Base-by-base conservation (phyloP, 2,888 invertebrate genomes). In the Pyrrhia umbra region DNA sequence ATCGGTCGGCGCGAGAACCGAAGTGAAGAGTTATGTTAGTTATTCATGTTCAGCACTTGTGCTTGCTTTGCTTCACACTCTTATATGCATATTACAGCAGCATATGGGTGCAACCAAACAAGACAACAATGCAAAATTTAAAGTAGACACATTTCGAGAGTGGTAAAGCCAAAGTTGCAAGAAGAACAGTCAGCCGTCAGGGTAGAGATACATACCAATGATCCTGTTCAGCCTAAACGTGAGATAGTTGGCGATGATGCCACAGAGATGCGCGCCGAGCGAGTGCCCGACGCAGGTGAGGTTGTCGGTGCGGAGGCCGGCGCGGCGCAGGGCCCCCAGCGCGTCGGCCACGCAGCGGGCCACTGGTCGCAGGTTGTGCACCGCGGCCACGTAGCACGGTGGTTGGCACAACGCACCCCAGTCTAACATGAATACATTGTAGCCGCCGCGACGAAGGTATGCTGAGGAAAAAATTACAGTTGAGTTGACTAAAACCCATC, bases 211-310 rank as follows among this genome's bases (percentile, higher is more conserved):
- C 90, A 80, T 84, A 96, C 96, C 97, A 58, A 97, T 96, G 68
- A 97, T 97, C 69, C 96, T 94, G 82, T 97, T 96, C 79, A 97
- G 94, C 27, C 97, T 92, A 89, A 97, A 97, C 27, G 96, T 95
- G 42, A 97, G 92, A 83, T 96, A 97, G 85, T 97, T 96, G 0
- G 97, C 96, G 76, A 97, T 96, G 64, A 97, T 95, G 9, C 97
- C 97, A 79, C 97, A 97, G 56, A 97, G 90, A 83, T 97, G 97
- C 0, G 97, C 97, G 0, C 97, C 97, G 40, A 97, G 91, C 4
- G 97, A 97, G 90, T 97, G 97, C 0, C 97, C 97, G 1, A 97
- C 96, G 85, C 97, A 97, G 0, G 96, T 97, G 37, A 97, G 96
- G 43, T 95, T 91, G 70, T 96, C 95, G 3, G 97, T 96, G 54